These are phyloP conservation scores for Dallia pectoralis DNA, from an alignment of 2,797 vertebrate genomes.

Conservation along the genomic window DNA sequence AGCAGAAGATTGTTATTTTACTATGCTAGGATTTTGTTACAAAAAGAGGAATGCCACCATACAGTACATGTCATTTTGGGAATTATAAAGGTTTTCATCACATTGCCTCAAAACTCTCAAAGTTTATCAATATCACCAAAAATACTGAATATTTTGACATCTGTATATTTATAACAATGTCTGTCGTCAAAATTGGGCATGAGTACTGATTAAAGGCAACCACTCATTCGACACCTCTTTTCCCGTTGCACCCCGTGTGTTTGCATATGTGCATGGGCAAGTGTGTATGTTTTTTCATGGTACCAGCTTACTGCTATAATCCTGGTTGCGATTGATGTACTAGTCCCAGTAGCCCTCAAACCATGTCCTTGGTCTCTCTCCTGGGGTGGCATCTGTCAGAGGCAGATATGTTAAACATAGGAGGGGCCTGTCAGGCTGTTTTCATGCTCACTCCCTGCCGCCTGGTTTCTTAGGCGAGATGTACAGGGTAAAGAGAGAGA, in stretches of 20 bases:
- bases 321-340: neutral
- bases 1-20: too few species aligned
- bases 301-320: neutral
- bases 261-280: neutral
- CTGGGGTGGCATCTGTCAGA: constrained; percentile 45
- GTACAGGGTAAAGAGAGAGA: neutral
- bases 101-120: too few species aligned
- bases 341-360: neutral
- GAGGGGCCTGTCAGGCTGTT: constrained; percentile 32
- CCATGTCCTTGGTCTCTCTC: neutral
- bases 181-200: too few species aligned
- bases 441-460: constrained; percentile 32
- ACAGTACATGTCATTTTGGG: too few species aligned
- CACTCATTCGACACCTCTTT: too few species aligned
- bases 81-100: too few species aligned
- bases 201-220: too few species aligned
- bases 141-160: too few species aligned
- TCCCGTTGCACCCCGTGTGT: neutral
- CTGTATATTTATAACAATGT: too few species aligned
- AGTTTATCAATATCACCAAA: too few species aligned
- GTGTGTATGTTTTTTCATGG: neutral
- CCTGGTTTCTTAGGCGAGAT: neutral
- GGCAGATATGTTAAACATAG: constrained; percentile 46
- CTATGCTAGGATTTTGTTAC: too few species aligned
- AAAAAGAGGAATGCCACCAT: too few species aligned